Evolutionary conservation across 2,113 vertebrate species (phyloP), one percentile per base, ranked within the genome.

Genomic region (Oenanthe oenanthe): DNA sequence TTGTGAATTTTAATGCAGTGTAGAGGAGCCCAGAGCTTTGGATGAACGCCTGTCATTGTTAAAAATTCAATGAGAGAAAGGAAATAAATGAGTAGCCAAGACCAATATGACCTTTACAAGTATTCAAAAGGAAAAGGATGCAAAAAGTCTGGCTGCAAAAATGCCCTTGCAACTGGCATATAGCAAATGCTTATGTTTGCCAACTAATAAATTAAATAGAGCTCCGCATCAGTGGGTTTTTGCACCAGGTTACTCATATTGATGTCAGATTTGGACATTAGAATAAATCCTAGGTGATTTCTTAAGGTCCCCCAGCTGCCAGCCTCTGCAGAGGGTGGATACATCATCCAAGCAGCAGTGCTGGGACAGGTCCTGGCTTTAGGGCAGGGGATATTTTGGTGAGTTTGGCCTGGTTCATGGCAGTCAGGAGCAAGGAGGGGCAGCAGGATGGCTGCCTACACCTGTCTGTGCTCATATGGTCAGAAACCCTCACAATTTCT

Each of bases 1-100:
- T 66, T 89, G 82, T 86, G 94, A 95, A 96, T 96, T 93, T 93
- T 95, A 96, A 95, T 90, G 82, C 31, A 87, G 72, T 82, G 74
- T 88, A 66, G 80, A 95, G 61, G 90, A 93, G 79, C 72, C 73
- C 50, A 95, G 82, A 92, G 72, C 71, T 88, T 85, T 91, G 91
- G 93, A 94, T 74, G 79, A 79, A 72, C 0, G 56, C 89, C 91
- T 93, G 82, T 80, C 96, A 95, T 94, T 95, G 92, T 96, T 95
- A 96, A 74, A 95, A 95, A 92, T 96, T 93, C 94, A 95, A 73
- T 81, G 76, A 93, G 34, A 79, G 72, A 95, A 90, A 93, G 81
- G 89, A 96, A 96, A 96, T 75, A 87, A 94, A 92, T 95, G 83
- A 82, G 76, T 76, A 88, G 79, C 83, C 93, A 94, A 89, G 88